Conservation (phyloP, 2,797 vertebrate genomes). For the Euphonia xanthogaster region DNA sequence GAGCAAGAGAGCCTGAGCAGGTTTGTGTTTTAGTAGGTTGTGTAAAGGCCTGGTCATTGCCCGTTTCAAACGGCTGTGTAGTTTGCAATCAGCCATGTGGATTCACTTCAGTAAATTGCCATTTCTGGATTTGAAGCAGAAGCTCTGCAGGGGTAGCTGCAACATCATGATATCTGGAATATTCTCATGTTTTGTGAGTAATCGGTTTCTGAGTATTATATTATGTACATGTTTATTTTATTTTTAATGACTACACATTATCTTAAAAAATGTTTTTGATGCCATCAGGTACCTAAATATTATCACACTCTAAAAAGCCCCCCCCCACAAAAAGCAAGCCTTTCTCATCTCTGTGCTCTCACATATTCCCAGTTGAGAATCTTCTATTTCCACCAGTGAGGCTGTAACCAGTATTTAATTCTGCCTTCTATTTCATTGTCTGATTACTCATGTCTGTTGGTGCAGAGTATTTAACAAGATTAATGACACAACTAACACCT, state of each 20-base stretch:
- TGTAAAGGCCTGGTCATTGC: neutral
- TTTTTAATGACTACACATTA: neutral
- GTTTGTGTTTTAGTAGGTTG: neutral
- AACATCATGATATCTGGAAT: neutral
- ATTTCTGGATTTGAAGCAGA: neutral
- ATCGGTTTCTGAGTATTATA: neutral
- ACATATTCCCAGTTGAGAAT: neutral
- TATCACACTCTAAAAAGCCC: neutral
- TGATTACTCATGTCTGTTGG: neutral
- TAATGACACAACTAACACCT: neutral
- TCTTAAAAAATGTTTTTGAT: neutral
- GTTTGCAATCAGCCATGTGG: neutral
- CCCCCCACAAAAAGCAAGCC: neutral
- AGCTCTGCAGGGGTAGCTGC: neutral
- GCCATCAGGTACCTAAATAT: neutral
- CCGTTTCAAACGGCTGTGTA: neutral
- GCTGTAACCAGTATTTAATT: neutral
- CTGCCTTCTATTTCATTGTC: neutral
- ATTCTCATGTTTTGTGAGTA: neutral
- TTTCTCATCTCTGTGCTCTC: neutral
- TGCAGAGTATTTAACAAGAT: constrained; percentile 13
- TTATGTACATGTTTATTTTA: neutral
- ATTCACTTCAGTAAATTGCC: neutral
- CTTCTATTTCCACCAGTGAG: neutral
- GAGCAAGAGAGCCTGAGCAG: neutral